Conservation (phyloP, 2,113 vertebrate genomes). For the Tonatia bakeri region DNA sequence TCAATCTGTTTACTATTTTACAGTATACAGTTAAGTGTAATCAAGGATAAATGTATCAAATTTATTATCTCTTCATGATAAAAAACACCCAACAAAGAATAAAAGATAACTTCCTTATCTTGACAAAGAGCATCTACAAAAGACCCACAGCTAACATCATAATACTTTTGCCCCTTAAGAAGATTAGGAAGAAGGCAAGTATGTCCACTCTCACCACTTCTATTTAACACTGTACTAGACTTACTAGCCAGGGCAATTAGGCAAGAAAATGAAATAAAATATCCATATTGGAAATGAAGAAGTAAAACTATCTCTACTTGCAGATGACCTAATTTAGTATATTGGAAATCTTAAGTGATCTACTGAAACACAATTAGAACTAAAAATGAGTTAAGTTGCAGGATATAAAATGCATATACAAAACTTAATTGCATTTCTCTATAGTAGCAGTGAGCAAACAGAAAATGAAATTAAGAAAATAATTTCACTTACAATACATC, state of each 20-base stretch:
- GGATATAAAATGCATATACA: not conserved
- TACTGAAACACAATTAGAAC: conserved; percentile 1
- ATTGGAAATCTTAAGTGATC: not conserved
- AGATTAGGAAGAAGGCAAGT: not conserved
- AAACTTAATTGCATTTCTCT: not conserved
- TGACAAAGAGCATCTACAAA: not conserved
- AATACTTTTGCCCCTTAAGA: not conserved
- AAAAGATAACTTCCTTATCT: not conserved
- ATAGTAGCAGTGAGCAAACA: not conserved
- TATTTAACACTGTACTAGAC: not conserved
- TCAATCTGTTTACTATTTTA: conserved; percentile 14
- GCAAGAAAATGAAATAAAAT: conserved; percentile 10
- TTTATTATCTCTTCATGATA: not conserved
- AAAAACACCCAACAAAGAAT: conserved; percentile 20
- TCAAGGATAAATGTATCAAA: not conserved
- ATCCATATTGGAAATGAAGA: conserved; percentile 29
- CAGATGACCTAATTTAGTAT: not conserved
- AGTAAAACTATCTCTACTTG: not conserved
- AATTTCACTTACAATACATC: not conserved
- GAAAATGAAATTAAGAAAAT: not conserved
- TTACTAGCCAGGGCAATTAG: conserved; percentile 17
- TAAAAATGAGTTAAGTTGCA: not conserved
- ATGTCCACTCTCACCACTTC: not conserved
- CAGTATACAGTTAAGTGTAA: not conserved
- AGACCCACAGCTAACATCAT: not conserved